Base-by-base conservation (phyloP, 2,797 vertebrate genomes). In the Carapus acus region DNA sequence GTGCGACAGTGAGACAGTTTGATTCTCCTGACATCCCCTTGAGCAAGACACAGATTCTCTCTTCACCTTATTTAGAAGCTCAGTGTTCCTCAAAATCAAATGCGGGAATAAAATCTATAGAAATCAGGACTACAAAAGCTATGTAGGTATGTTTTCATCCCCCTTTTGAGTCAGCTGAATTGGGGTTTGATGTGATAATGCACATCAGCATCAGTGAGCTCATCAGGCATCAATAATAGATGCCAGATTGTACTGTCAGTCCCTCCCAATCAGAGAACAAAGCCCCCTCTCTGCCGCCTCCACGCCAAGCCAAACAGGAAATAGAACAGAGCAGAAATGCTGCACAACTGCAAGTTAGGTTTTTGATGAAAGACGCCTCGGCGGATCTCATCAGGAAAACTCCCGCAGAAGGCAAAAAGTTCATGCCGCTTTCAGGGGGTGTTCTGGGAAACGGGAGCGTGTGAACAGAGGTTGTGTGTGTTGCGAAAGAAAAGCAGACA, bases 401-500 rank as follows among this genome's bases (percentile, higher is more conserved):
- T 4, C 3, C 12, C 6, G 17, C 36, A 17, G 2, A 23, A 6
- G 23, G 2, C 15, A 27, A 13, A 9, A 27, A 27, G 24, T 27
- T 27, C 5, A 27, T 51, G 14, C 19, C 3, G 12, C 2, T n/a
- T 9, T 8, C 22, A 23, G 36, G 47, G 17, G 41, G 16, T 49
- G 41, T 29, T 54, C 19, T 47, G 47, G 27, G 50, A 58, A 69
- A 56, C 24, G 9, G 24, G 24, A 9, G 24, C 9, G 24, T 9
- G 24, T 5, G 24, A 9, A 27, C 24, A 27, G 5, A 27, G n/a
- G n/a, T n/a, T n/a, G n/a, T n/a, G n/a, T n/a, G n/a, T n/a, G n/a
- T n/a, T n/a, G n/a, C n/a, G n/a, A n/a, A n/a, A n/a, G n/a, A n/a
- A n/a, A n/a, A n/a, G n/a, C n/a, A n/a, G n/a, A n/a, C n/a, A n/a